Evolutionary conservation across 2,888 invertebrate species (phyloP).

Genomic region (Odontothrips loti): DNA sequence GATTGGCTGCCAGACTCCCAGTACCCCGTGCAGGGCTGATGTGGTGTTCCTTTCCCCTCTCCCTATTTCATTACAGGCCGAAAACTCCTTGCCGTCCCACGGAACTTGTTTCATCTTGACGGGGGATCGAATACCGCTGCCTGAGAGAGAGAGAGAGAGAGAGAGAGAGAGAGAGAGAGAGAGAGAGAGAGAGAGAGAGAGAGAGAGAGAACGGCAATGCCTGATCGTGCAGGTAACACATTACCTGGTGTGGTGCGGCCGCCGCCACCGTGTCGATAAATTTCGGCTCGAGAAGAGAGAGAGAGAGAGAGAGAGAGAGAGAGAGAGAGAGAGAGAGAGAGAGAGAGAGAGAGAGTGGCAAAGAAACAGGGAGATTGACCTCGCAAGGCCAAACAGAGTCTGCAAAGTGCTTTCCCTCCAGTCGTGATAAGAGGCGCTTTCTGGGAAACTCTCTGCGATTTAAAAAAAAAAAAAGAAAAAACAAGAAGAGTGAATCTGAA

Average conservation of each 20-base stretch:
- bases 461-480: too few relatives aligned
- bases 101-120: neutral
- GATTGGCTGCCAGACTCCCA: too few relatives aligned
- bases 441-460: too few relatives aligned
- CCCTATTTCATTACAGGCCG: neutral
- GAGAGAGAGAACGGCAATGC: neutral
- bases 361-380: neutral
- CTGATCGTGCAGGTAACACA: conserved; percentile 3
- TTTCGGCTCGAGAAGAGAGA: neutral
- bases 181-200: neutral
- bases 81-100: neutral
- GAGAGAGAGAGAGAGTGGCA: neutral
- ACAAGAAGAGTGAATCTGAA: too few relatives aligned
- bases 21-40: too few relatives aligned
- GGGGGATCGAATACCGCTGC: neutral
- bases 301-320: neutral
- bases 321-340: neutral
- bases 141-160: neutral
- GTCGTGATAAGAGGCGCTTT: too few relatives aligned
- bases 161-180: neutral
- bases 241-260: neutral
- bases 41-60: neutral
- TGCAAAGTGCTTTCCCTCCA: too few relatives aligned
- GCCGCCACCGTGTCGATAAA: neutral
- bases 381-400: too few relatives aligned